Conservation (phyloP, 1,140 invertebrate species). For the Tetraneura akinire region DNA sequence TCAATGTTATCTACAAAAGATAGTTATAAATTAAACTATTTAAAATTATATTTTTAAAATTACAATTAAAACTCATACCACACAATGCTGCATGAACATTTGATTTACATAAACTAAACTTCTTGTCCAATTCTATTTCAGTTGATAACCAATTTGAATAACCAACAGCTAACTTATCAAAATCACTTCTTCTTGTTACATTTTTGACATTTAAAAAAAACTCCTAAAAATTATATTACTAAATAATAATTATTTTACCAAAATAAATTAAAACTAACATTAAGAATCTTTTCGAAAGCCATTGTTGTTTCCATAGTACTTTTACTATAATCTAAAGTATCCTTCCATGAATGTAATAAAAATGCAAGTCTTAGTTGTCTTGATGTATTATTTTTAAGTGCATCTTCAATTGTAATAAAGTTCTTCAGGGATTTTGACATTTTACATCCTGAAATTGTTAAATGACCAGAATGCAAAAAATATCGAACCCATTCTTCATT, state of each 20-base stretch:
- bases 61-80: slow-evolving; percentile 62
- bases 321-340: slow-evolving; percentile 94
- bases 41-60: background rate
- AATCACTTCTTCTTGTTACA: slow-evolving; percentile 67
- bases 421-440: slow-evolving; percentile 99
- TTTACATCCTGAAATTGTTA: slow-evolving; percentile 99
- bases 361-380: slow-evolving; percentile 92
- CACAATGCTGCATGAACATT: slow-evolving; percentile 85
- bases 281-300: slow-evolving; percentile 86
- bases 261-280: slow-evolving; percentile 64
- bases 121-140: slow-evolving; percentile 71
- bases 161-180: slow-evolving; percentile 59
- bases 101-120: slow-evolving; percentile 68
- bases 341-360: slow-evolving; percentile 96
- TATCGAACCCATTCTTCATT: slow-evolving; percentile 94
- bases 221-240: slow-evolving; percentile 68
- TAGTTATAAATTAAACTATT: background rate
- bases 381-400: slow-evolving; percentile 80
- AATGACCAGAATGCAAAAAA: slow-evolving; percentile 96
- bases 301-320: slow-evolving; percentile 95
- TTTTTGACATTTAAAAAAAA: slow-evolving; percentile 96
- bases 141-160: slow-evolving; percentile 69
- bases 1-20: slow-evolving; percentile 85
- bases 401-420: slow-evolving; percentile 96
- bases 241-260: no score